Evolutionary conservation across 2,113 vertebrate genomes (phyloP).

Genomic region (Myiozetetes cayanensis): DNA sequence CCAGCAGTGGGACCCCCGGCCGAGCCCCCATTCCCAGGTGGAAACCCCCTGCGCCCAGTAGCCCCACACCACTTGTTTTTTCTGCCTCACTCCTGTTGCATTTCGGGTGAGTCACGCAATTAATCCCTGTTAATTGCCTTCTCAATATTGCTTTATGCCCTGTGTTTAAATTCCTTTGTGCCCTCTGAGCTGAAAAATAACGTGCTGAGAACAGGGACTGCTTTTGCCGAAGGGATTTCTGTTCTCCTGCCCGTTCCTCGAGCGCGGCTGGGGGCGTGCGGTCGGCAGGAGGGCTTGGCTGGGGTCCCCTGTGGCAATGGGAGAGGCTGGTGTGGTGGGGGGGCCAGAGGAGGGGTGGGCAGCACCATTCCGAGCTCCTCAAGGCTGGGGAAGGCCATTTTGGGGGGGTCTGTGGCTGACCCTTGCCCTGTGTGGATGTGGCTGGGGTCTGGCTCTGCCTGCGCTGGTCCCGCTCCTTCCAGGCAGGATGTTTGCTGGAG

Average conservation of each 20-base stretch:
- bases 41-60: background rate
- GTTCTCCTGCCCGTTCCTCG: background rate
- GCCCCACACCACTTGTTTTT: background rate
- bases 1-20: background rate
- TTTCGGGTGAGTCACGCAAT: constrained; percentile 50
- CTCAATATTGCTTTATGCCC: constrained; percentile 31
- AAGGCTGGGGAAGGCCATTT: background rate
- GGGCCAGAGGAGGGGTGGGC: background rate
- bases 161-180: constrained; percentile 47
- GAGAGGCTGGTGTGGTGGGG: background rate
- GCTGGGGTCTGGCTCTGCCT: background rate
- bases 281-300: fast-evolving
- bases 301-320: background rate
- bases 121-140: constrained; percentile 52
- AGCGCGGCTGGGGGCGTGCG: background rate
- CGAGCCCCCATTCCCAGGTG: fast-evolving
- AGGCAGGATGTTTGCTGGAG: background rate
- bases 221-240: background rate
- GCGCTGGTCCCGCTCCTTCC: fast-evolving
- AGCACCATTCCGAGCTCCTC: fast-evolving
- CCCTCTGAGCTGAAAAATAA: constrained; percentile 24
- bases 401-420: fast-evolving
- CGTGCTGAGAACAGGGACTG: background rate
- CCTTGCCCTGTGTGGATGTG: fast-evolving
- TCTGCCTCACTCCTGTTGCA: background rate